Base-by-base conservation (phyloP, 35 echinoderm and acorn worm species). In the Chiridota heheva region DNA sequence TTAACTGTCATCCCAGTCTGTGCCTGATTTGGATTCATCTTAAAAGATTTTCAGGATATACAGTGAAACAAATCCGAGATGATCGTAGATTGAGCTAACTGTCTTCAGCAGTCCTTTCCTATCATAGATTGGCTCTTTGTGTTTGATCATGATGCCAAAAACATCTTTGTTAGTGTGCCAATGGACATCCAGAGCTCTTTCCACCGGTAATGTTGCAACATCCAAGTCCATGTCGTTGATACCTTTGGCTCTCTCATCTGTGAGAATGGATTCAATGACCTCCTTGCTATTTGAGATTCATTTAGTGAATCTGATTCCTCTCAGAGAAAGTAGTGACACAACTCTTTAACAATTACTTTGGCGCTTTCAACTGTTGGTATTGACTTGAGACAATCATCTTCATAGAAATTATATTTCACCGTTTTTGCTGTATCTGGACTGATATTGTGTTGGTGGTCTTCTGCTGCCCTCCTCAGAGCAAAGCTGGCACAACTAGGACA, bases 1-100 rank as follows among this genome's bases (percentile, higher is more conserved):
- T 36, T 77, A 40, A 36, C 37, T 34, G 3, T 86, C 72, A 66
- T 86, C 72, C 84, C 82, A 76, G 10, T 17, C 65, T n/a, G 42
- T 36, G 4, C 41, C 7, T 74, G 10, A 8, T 40, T 57, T 86
- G 59, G 69, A 86, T 32, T 59, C 30, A 36, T 42, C 40, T 74
- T 86, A 56, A 22, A 86, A 58, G 2, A 86, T 70, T 69, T 57
- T 47, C 10, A 87, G 61, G 17, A 87, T 40, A 59, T 79, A 67
- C 8, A 74, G 73, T 44, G 56, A 34, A 17, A 87, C 73, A 4
- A 87, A 69, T 25, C 84, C 74, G 13, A 87, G 43, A 6, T 68
- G 83, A 38, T 86, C 83, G 40, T 86, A 86, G 2, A 86, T 33
- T 17, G 83, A 77, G 38, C 83, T 86, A 25, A 71, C 44, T 26